Evolutionary conservation across 2,888 invertebrate species (phyloP), one percentile per base, ranked within the genome.

Genomic region (Phoronis australis): DNA sequence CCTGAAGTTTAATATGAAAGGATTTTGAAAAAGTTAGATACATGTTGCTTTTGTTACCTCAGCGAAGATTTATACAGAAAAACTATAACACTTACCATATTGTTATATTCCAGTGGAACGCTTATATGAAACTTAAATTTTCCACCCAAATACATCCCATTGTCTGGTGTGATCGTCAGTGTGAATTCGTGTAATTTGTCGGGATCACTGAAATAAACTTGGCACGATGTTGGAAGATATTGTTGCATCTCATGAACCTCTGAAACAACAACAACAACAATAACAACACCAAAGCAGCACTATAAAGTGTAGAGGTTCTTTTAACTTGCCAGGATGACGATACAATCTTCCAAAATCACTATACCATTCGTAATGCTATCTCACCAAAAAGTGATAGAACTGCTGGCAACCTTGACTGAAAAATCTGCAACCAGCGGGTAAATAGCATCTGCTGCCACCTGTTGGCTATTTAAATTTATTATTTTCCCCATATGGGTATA

Each of bases 91-190:
- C 85, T 83, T 82, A 93, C 93, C 77, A 88, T 87, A 86, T 93
- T 93, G 79, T 95, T 95, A 82, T 95, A 95, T 61, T 94, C 94
- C 71, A 93, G 92, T 23, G 92, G 88, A 51, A 95, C 89, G 68
- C 83, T 82, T 61, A 95, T 83, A 69, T 85, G 83, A 78, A 96
- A 96, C 72, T 83, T 83, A 79, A 93, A 96, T 61, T 82, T 83
- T 31, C 95, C 95, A 48, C 88, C 88, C 66, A 82, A 81, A 91
- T 94, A 95, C 71, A 85, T 86, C 0, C 94, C 93, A 78, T 92
- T 90, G 61, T 89, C 87, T 2, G 92, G 90, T 50, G 82, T 78
- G 48, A 94, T 87, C 42, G 82, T 83, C 57, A 95, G 80, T 38
- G 81, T 80, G 75, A 95, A 92, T 68, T 87, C 86, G 75, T 87